These are phyloP conservation scores for Saxidomus purpurata DNA, from an alignment of 1,140 invertebrate genomes.

Conservation along the genomic window DNA sequence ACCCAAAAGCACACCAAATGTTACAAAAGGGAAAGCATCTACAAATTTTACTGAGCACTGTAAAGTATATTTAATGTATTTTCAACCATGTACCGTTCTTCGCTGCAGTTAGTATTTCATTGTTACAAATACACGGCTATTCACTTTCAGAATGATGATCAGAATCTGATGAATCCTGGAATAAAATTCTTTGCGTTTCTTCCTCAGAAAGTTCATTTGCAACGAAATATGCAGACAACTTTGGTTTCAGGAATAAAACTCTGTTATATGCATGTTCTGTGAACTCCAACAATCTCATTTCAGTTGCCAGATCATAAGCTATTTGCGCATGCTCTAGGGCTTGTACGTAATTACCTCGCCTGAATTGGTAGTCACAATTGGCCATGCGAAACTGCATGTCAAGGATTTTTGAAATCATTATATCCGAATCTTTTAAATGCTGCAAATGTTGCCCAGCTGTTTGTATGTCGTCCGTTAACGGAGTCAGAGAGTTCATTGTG, in stretches of 20 bases:
- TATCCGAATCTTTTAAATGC: constrained; percentile 59
- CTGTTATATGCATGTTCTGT: constrained; percentile 70
- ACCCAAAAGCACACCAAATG: not conserved
- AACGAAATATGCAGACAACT: not conserved
- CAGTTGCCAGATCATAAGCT: constrained; percentile 44
- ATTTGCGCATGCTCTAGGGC: constrained; percentile 66
- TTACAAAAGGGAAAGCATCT: too few species aligned
- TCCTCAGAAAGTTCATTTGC: constrained; percentile 19
- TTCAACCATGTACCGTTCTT: too few species aligned
- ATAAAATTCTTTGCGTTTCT: constrained; percentile 46
- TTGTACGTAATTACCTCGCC: constrained; percentile 31
- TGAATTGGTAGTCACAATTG: constrained; percentile 72
- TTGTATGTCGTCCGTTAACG: constrained; percentile 48
- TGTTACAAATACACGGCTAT: too few species aligned
- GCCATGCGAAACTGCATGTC: constrained; percentile 70
- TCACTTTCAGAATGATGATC: not conserved
- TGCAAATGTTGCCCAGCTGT: constrained; percentile 55
- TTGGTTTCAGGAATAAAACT: constrained; percentile 54
- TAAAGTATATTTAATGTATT: too few species aligned
- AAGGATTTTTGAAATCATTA: constrained; percentile 69
- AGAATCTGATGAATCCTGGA: constrained; percentile 19
- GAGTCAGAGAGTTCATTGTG: constrained; percentile 57
- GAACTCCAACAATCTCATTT: constrained; percentile 68
- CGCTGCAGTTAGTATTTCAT: too few species aligned
- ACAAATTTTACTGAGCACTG: too few species aligned